A percentile compares a stretch with the other conserved stretches of the same genome.
Conservation (phyloP, 2,797 vertebrate species). For the Typhlichthys subterraneus region DNA sequence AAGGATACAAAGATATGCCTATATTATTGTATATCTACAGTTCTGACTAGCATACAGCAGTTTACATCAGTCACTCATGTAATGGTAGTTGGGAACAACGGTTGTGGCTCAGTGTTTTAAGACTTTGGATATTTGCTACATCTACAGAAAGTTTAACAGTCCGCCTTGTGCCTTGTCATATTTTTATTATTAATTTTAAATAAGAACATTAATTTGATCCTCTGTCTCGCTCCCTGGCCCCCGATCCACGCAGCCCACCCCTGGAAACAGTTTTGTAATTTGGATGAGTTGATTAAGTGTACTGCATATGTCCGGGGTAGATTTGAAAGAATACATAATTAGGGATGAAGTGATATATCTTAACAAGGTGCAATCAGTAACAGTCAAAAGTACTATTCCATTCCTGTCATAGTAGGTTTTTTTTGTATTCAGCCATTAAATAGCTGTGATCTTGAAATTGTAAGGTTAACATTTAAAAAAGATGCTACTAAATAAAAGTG, state of each 20-base stretch:
- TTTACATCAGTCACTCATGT: conserved; percentile 53
- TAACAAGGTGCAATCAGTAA: conserved; percentile 79
- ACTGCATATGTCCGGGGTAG: conserved; percentile 69
- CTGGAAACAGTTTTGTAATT: conserved; percentile 62
- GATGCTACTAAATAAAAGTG: conserved; percentile 52
- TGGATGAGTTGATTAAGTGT: conserved; percentile 61
- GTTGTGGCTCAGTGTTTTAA: conserved; percentile 73
- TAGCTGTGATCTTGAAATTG: conserved; percentile 49
- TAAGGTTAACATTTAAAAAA: conserved; percentile 60
- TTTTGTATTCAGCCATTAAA: conserved; percentile 38
- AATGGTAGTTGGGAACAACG: conserved; percentile 43
- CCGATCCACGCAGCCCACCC: conserved; percentile 48
- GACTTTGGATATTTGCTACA: conserved; percentile 79
- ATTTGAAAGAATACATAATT: conserved; percentile 60
- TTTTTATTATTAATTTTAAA: conserved; percentile 19
- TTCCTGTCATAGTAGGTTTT: conserved; percentile 47
- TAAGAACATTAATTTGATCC: conserved; percentile 63
- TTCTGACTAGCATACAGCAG: conserved; percentile 52
- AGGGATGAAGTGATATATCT: conserved; percentile 54
- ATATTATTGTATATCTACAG: conserved; percentile 63
- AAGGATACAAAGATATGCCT: conserved; percentile 35
- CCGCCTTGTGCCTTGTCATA: conserved; percentile 61
- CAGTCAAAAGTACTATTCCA: conserved; percentile 76
- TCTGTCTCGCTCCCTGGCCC: conserved; percentile 51
- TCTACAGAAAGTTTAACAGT: conserved; percentile 76